phyloP scores from a whole-genome alignment of 2,888 invertebrate genomes.

The Pseudococcus viburni region DNA sequence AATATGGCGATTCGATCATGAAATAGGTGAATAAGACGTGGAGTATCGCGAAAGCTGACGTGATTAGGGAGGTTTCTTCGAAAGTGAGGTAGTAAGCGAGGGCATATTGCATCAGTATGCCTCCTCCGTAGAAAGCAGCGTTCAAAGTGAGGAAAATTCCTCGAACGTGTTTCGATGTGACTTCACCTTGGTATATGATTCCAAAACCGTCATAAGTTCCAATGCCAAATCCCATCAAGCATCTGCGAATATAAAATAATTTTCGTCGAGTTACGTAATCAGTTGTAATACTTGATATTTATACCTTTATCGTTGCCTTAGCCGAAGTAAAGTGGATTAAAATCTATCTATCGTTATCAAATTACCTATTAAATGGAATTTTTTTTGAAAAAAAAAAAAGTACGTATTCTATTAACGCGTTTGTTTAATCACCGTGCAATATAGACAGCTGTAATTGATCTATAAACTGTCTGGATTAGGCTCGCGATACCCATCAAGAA shows the following conservation, averaged over 20 bases:
- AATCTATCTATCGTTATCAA: background rate
- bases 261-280: too few species aligned
- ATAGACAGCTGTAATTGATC: background rate
- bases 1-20: conserved; percentile 24
- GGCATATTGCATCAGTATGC: background rate
- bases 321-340: too few species aligned
- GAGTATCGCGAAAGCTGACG: background rate
- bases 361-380: background rate
- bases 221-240: conserved; percentile 13
- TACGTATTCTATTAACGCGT: background rate
- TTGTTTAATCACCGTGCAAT: conserved; percentile 10
- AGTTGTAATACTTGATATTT: too few species aligned
- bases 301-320: too few species aligned
- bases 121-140: background rate
- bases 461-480: conserved; percentile 2
- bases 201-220: conserved; percentile 27
- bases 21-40: background rate
- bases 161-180: background rate
- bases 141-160: background rate
- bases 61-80: background rate
- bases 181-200: conserved; percentile 12
- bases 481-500: background rate
- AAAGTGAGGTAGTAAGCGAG: conserved; percentile 1
- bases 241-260: background rate
- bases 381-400: too few species aligned